phyloP scores from a whole-genome alignment of 2,113 vertebrate species.

The Nothobranchius kuhntae region DNA sequence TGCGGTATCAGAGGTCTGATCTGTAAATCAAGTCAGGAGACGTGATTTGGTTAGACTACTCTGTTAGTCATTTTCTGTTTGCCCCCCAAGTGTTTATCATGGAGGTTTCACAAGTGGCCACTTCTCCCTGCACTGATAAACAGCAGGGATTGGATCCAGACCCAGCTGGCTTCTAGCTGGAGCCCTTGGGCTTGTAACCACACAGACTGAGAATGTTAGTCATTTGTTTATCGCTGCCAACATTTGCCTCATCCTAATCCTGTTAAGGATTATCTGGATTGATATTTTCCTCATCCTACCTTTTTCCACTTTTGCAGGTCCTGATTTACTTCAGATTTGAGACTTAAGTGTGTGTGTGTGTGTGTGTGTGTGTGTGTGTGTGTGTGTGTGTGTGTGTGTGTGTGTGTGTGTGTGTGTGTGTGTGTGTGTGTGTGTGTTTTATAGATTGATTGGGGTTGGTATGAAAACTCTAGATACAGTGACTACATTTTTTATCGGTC shows the following conservation, averaged over 20 bases:
- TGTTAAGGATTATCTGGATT: slow-evolving; percentile 53
- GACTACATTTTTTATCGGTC: slow-evolving; percentile 15
- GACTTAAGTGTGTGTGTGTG: slow-evolving; percentile 8
- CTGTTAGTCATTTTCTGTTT: slow-evolving; percentile 39
- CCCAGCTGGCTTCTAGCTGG: slow-evolving; percentile 53
- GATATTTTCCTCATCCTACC: slow-evolving; percentile 56
- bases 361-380: slow-evolving; percentile 2
- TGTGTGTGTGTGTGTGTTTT: slow-evolving; percentile 26
- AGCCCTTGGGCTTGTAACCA: slow-evolving; percentile 57
- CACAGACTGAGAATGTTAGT: slow-evolving; percentile 63
- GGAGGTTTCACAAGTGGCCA: slow-evolving; percentile 64
- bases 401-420: slow-evolving; percentile 9
- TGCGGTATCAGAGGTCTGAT: slow-evolving; percentile 30
- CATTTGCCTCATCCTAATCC: slow-evolving; percentile 67
- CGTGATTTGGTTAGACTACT: slow-evolving; percentile 37
- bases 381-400: slow-evolving; percentile 10
- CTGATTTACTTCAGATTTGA: slow-evolving; percentile 29
- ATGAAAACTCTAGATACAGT: slow-evolving; percentile 40
- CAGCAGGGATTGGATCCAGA: slow-evolving; percentile 77
- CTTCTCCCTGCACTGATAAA: slow-evolving; percentile 68
- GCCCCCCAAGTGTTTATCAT: slow-evolving; percentile 56
- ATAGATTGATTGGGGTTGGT: slow-evolving; percentile 31
- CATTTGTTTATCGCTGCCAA: slow-evolving; percentile 71
- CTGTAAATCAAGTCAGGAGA: slow-evolving; percentile 44
- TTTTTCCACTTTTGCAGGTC: slow-evolving; percentile 48